Percentiles rank a stretch among this genome's conserved stretches.
phyloP scores from a whole-genome alignment of 2,888 invertebrate genomes.

The Siphlonurus alternatus region DNA sequence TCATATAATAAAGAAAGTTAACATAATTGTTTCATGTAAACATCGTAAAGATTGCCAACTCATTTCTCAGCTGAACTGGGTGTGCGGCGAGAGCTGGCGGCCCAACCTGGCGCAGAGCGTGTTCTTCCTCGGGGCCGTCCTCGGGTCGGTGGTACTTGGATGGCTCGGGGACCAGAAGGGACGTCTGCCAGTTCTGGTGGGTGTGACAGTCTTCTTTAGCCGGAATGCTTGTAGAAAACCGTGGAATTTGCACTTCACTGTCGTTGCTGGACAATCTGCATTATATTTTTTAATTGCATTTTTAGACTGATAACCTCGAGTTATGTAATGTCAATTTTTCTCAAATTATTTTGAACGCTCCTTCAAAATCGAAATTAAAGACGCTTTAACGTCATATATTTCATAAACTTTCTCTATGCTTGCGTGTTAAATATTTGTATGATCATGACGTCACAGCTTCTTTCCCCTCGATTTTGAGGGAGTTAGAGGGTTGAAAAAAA shows the following conservation, averaged over 20 bases:
- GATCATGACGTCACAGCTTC: too few species aligned
- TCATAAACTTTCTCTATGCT: too few species aligned
- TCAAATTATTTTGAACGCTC: not conserved
- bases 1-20: too few species aligned
- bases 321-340: too few species aligned
- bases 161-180: constrained; percentile 37
- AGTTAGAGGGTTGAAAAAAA: too few species aligned
- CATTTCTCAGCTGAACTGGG: constrained; percentile 37
- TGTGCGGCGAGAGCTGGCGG: constrained; percentile 38
- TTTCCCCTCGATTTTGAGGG: too few species aligned
- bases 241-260: not conserved
- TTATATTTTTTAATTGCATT: not conserved
- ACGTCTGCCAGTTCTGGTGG: constrained; percentile 34
- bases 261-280: not conserved
- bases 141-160: constrained; percentile 37
- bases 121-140: constrained; percentile 41
- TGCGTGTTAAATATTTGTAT: too few species aligned
- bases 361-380: too few species aligned
- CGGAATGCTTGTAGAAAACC: not conserved
- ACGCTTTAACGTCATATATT: too few species aligned
- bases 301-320: not conserved
- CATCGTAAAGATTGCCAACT: too few species aligned
- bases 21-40: too few species aligned
- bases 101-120: constrained; percentile 38
- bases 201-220: constrained; percentile 12